phyloP scores from a whole-genome alignment of 2,888 invertebrate genomes.

The Cylloceria caligata region DNA sequence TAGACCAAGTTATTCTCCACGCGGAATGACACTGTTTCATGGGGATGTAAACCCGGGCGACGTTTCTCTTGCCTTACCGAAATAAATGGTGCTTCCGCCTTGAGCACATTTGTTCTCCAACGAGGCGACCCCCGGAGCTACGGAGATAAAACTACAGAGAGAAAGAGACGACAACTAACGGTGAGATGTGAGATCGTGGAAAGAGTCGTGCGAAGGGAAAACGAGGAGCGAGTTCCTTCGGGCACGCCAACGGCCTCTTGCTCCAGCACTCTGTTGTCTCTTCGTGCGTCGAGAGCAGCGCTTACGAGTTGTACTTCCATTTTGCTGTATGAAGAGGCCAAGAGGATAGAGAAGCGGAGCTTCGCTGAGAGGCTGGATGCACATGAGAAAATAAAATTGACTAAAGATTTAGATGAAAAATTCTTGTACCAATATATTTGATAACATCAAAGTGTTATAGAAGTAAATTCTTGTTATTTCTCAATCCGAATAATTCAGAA shows the following conservation, averaged over 20 bases:
- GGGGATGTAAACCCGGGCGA: conserved; percentile 73
- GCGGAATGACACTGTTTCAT: conserved; percentile 72
- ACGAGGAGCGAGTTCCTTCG: conserved; percentile 12
- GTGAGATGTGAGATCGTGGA: conserved; percentile 23
- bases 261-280: conserved; percentile 1
- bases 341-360: conserved; percentile 19
- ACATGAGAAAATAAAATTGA: neutral
- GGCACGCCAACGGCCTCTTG: conserved; percentile 1
- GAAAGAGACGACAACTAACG: conserved; percentile 37
- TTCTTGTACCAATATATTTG: conserved; percentile 1
- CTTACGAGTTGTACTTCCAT: conserved; percentile 32
- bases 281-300: conserved; percentile 6
- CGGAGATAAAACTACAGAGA: conserved; percentile 21
- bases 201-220: conserved; percentile 12
- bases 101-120: conserved; percentile 71
- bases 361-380: neutral
- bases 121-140: conserved; percentile 57
- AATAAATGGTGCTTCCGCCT: conserved; percentile 74
- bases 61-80: conserved; percentile 70
- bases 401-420: neutral
- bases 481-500: neutral
- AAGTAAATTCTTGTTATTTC: no score
- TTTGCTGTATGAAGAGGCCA: conserved; percentile 5
- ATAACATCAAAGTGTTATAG: conserved; percentile 52
- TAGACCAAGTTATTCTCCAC: conserved; percentile 65